Evolutionary conservation across 2,113 vertebrate species (phyloP), one percentile per base, ranked within the genome.

Genomic region (Tautogolabrus adspersus): DNA sequence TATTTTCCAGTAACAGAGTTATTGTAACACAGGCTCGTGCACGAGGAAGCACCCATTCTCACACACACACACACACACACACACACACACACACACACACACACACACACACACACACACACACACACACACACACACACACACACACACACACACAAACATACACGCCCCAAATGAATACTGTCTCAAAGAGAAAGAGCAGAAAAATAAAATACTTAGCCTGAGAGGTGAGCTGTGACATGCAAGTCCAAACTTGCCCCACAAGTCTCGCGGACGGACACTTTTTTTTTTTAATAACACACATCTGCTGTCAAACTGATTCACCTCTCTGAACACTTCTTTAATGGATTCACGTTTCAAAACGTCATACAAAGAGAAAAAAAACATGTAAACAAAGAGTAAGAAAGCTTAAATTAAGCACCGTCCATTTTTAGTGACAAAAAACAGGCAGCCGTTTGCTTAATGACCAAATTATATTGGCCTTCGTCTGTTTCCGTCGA

Each of bases 211-310:
- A 22, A 52, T 0, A 18, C 19, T 18, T 8, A 47, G 46, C 49
- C 26, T 19, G 49, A 51, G 10, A 22, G 5, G 57, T 19, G 38
- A 54, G 16, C 10, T 10, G 11, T 44, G 22, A 62, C 37, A 66
- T 57, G 55, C 88, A 83, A 83, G 89, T 62, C 83, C 72, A 40
- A 76, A 88, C 87, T 85, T 61, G 90, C 54, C 72, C 74, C 72
- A 37, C 16, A 54, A 56, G 61, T 61, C 70, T 47, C 16, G 4
- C 46, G 54, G 52, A 40, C 8, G 23, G 40, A 15, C 15, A 51
- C 65, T 5, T 10, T 77, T 69, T 34, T 47, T 16, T 83, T 26
- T 26, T 26, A 70, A 44, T 34, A 4, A 34, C 30, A 34, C 63
- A 77, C 47, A 87, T 71, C 65, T 73, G 61, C 42, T 57, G 71